Base-by-base conservation (phyloP, 92 coral and sea anemone genomes). In the Hydrozoanthus gracilis region DNA sequence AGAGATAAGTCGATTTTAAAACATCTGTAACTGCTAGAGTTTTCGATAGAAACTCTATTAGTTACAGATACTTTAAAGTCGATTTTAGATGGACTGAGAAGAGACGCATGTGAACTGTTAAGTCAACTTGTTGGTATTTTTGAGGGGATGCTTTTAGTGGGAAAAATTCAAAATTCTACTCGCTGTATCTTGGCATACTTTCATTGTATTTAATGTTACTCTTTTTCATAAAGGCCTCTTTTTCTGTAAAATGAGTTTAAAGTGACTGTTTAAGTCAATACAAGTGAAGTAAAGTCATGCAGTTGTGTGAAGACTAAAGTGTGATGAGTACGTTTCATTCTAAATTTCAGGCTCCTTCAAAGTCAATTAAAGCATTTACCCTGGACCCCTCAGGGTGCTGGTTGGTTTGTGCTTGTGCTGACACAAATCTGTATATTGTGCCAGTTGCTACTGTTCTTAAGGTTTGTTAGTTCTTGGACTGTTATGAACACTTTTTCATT, bases 351-450 rank as follows among this genome's bases (percentile, higher is more conserved):
- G 88, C 93, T 66, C 99, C 99, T 14, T 73, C 91, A 6, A 87
- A 95, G 83, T 82, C 92, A 14, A 95, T 96, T 84, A 94, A 92
- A 35, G 90, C 94, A 67, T 77, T 95, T 49, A 82, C 96, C 3
- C 65, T 96, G 71, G 99, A 96, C 78, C 99, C 97, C 5, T 82
- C 95, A 64, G 99, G 99, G 1, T 78, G 92, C 39, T 96, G 99
- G 99, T 83, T 96, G 65, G 91, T 95, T 18, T 96, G 99, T 93
- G 96, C 93, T 0, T 96, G 99, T 82, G 88, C 92, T 87, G 98
- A 96, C 54, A 78, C 91, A 6, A 90, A 94, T 20, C 89, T 96
- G 35, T 96, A 95, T 71, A 86, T 96, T 73, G 90, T 96, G 18
- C 99, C 99, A 52, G 86, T 96, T 13, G 86, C 87, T 15, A 91